These are phyloP conservation scores for Falcunculus frontatus DNA, from an alignment of 2,113 vertebrate species.

Conservation along the genomic window DNA sequence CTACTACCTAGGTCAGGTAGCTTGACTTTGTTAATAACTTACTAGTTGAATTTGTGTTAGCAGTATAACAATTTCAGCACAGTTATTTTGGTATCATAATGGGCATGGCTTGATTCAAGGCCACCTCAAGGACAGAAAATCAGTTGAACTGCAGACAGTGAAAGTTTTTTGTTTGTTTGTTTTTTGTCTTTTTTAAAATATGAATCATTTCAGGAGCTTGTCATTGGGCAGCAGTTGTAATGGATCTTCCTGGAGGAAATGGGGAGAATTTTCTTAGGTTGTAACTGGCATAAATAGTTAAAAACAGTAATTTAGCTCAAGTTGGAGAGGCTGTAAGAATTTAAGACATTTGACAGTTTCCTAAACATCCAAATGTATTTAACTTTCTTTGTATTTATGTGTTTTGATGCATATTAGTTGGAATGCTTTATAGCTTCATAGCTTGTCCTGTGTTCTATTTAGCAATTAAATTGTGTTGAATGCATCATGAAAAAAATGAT, in stretches of 20 bases:
- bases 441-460: neutral
- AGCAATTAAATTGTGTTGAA: neutral
- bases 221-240: neutral
- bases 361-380: neutral
- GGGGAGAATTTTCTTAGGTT: neutral
- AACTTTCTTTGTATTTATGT: neutral
- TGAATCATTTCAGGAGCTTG: neutral
- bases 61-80: neutral
- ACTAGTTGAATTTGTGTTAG: neutral
- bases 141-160: neutral
- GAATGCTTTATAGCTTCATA: neutral
- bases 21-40: neutral
- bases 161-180: neutral
- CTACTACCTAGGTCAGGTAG: neutral
- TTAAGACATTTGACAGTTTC: neutral
- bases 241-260: neutral
- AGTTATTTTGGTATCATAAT: neutral
- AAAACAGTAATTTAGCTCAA: neutral
- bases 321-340: neutral
- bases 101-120: neutral
- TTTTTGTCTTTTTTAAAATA: neutral
- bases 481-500: neutral
- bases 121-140: neutral
- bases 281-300: neutral
- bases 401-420: neutral